Base-by-base conservation (phyloP, 2,888 invertebrate genomes). In the Dynastes maya region DNA sequence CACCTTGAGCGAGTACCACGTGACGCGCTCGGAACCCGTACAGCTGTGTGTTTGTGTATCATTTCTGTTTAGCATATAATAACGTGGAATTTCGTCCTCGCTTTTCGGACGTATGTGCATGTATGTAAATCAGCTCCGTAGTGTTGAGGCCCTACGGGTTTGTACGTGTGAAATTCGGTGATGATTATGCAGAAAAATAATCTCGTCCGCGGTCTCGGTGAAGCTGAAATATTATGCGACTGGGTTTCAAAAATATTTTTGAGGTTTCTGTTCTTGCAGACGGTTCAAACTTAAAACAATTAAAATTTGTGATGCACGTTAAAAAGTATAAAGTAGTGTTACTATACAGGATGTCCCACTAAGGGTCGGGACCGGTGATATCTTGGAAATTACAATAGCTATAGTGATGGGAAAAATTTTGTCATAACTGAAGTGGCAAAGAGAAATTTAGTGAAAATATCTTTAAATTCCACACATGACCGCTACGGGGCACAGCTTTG, bases 21-120 rank as follows among this genome's bases (percentile, higher is more conserved):
- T 45, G 45, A 45, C 45, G 11, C 45, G 45, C 13, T 51, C 51
- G 65, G 37, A 45, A 74, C 40, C 13, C 29, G 61, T 11, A 45
- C 45, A 45, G 45, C 45, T 45, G 45, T 45, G 45, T 29, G 27
- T 58, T 58, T 49, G 37, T n/a, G 27, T 45, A 74, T 37, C 49
- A 61, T 58, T 61, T 74, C 29, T 63, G 40, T 61, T 74, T 61
- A 71, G 68, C 68, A 71, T 71, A 71, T 71, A 58, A 71, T 37
- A 71, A 58, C 37, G 58, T 71, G 55, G 58, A 32, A 16, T 22
- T 27, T 51, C n/a, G 51, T 27, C 68, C 68, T 68, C 51, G 51
- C 49, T 32, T 49, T 68, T 68, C 51, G 68, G 29, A 58, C 22
- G 16, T 58, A 58, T 4, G 16, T 53, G 13, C 0, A n/a, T 13